Base-by-base conservation (phyloP, 2,888 invertebrate genomes). In the Lamellibrachia columna region DNA sequence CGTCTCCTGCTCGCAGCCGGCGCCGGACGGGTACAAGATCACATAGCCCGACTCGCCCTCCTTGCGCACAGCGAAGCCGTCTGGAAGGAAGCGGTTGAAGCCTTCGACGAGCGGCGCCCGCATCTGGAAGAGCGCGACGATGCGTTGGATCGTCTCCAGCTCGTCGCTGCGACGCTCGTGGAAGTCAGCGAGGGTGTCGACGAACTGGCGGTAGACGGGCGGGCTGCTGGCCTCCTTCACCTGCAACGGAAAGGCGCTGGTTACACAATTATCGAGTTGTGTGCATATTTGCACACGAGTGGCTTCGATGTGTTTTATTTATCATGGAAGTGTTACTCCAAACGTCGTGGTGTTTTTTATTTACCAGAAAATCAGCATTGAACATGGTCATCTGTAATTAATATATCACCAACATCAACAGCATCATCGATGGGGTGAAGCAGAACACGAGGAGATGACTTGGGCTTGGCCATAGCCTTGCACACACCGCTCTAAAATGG, bases 71-170 rank as follows among this genome's bases (percentile, higher is more conserved):
- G 75, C 53, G 93, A 93, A 94, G 2, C 94, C 94, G 9, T 93
- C 93, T 7, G 94, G 94, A 11, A 94, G 93, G 92, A 94, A 94
- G 9, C 93, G 94, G 93, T 94, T 94, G 92, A 94, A 94, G 75
- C 94, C 94, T 90, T 60, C 90, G 93, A 15, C 93, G 93, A 60
- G 91, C 92, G 52, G 93, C 94, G 94, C 92, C 93, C 52, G 93
- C 93, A 91, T 40, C 93, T 92, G 90, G 92, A 58, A 92, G 92
- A n/a, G 93, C 92, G 53, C 91, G 92, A 75, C 92, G 94, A 58
- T 92, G 94, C 92, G 92, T 93, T 60, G 94, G 93, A 7, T 90
- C 90, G 90, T 92, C 92, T 28, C 93, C 91, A 90, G 58, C 93
- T n/a, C 93, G 93, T 52, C 92, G 15, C 9, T 91, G 92, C 91